Conservation (phyloP, 2,113 vertebrate species). For the Speoplatyrhinus poulsoni region DNA sequence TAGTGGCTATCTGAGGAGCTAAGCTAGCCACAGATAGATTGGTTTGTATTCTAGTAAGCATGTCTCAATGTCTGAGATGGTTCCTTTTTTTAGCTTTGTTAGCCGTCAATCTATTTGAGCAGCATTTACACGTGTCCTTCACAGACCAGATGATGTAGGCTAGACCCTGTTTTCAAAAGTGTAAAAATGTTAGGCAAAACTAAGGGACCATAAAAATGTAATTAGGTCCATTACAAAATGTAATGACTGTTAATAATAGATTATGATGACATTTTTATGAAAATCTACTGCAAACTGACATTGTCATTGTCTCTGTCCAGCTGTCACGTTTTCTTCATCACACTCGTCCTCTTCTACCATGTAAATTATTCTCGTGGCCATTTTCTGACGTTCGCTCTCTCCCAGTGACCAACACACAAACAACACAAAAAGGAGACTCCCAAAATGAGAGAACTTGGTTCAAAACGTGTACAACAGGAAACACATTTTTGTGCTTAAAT, state of each 20-base stretch:
- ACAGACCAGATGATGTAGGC: no score
- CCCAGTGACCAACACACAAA: background rate
- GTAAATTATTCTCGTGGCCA: slow-evolving; percentile 17
- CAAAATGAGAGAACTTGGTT: background rate
- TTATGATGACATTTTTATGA: no score
- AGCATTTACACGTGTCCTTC: no score
- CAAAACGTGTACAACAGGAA: background rate
- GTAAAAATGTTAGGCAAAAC: no score
- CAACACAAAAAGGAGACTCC: background rate
- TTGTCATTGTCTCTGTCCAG: slow-evolving; percentile 6
- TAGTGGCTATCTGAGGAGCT: slow-evolving; percentile 17
- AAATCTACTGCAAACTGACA: no score
- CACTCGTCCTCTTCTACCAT: background rate
- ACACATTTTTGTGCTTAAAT: background rate
- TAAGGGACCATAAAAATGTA: no score
- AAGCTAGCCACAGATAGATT: background rate
- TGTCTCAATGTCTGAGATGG: no score
- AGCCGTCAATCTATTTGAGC: no score
- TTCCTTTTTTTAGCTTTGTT: no score
- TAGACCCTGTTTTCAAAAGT: no score
- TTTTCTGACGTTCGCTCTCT: slow-evolving; percentile 29
- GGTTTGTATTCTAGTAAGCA: background rate
- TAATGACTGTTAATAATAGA: no score
- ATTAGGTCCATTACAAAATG: no score
- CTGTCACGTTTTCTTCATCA: background rate